Evolutionary conservation across 1,140 invertebrate genomes (phyloP), one percentile per base, ranked within the genome.

Genomic region (Nautilus pompilius): DNA sequence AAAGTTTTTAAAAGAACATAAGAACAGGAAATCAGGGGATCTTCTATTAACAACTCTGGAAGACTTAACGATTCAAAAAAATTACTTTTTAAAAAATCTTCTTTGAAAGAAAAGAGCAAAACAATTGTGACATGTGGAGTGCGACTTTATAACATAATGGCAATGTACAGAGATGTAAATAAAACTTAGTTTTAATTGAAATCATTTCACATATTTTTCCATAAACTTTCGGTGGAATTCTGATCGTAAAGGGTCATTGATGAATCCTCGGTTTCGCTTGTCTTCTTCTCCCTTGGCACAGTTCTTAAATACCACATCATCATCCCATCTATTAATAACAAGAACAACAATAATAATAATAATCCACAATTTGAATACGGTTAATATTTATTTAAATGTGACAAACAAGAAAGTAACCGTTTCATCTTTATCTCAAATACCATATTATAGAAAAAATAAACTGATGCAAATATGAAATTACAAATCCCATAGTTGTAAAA

Each of bases 261-360:
- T 98, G 81, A 99, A 99, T 15, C 90, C 87, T 69, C 92, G 91
- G 10, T 88, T 84, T 72, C 76, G 78, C 48, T 94, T 95, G 65
- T 96, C 92, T 2, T 94, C 93, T 78, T 98, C 95, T 2, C 92
- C 93, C 60, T 94, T 89, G 0, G 96, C 95, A 87, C 97, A 99
- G 82, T 99, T 99, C 84, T 99, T 99, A 80, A 99, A 99, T 0
- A 99, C 96, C 0, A 99, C 98, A 86, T 99, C 98, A 81, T 99
- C 97, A 80, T 99, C 96, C 97, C 97, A 99, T 67, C 82, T 82
- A 73, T 15, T 73, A 77, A 28, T 58, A 62, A 62, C 57, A 30
- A 48, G 5, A 29, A 60, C 24, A 20, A 46, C 13, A 41, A 41
- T 15, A 41, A 15, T 41, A 41, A 41, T 41, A 41, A 13, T 15